These are phyloP conservation scores for Griposia aprilina DNA, from an alignment of 2,888 invertebrate genomes.

Conservation along the genomic window DNA sequence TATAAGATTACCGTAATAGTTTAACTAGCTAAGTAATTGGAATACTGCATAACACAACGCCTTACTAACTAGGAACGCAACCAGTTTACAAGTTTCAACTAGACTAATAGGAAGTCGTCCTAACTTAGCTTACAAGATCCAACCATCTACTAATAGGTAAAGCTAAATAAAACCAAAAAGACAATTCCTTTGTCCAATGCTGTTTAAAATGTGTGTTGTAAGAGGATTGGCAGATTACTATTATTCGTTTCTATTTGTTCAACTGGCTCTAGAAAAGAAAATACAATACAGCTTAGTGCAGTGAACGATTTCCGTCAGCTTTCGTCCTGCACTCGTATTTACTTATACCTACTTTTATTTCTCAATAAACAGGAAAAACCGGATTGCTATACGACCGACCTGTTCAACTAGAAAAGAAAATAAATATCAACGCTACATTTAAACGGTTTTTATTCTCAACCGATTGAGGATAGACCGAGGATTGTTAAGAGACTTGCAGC, in stretches of 20 bases:
- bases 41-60: neutral
- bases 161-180: neutral
- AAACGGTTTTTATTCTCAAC: constrained; percentile 8
- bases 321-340: neutral
- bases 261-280: neutral
- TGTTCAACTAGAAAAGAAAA: constrained; percentile 14
- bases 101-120: neutral
- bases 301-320: neutral
- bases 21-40: neutral
- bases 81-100: constrained; percentile 19
- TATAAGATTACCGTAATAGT: neutral
- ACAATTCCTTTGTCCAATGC: neutral
- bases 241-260: neutral
- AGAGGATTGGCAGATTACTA: neutral
- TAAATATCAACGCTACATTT: constrained; percentile 18
- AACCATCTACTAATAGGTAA: neutral
- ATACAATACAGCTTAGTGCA: constrained; percentile 32
- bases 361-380: constrained; percentile 16
- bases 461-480: neutral
- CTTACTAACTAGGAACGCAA: neutral
- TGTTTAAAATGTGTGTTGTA: neutral
- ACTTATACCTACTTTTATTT: constrained; percentile 18
- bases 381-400: constrained; percentile 17
- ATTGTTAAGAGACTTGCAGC: neutral
- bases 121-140: neutral